A percentile compares a stretch with the other conserved stretches of the same genome.
Evolutionary conservation across 1,140 invertebrate species (phyloP).

Genomic region (Micrasema longulum): DNA sequence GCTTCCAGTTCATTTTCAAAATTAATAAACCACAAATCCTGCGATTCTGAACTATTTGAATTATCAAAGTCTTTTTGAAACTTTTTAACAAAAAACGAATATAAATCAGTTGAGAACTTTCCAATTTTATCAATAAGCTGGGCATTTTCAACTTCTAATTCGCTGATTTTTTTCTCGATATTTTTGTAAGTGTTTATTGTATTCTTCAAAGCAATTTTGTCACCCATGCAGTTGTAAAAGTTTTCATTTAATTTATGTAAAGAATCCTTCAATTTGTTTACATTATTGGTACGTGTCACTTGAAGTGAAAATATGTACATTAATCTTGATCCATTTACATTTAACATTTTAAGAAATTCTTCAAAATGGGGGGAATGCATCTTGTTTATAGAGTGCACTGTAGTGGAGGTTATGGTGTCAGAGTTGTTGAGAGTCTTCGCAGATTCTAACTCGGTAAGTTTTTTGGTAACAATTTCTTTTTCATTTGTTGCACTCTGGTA

Average conservation of each 20-base stretch:
- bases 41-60: background rate
- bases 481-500: background rate
- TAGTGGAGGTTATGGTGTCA: slow-evolving; percentile 31
- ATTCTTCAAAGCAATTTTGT: slow-evolving; percentile 2
- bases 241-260: background rate
- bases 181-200: background rate
- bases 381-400: background rate
- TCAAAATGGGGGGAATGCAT: background rate
- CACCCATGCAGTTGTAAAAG: background rate
- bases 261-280: slow-evolving; percentile 2
- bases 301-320: background rate
- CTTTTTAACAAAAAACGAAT: background rate
- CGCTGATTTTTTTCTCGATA: background rate
- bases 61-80: background rate
- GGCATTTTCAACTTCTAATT: background rate
- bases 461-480: background rate
- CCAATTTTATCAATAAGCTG: background rate
- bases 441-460: slow-evolving; percentile 9
- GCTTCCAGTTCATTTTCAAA: slow-evolving; percentile 7
- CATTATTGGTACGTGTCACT: background rate
- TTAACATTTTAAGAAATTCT: background rate
- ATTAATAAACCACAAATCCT: background rate
- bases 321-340: slow-evolving; percentile 4
- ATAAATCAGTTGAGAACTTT: slow-evolving; percentile 3
- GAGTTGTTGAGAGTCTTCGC: slow-evolving; percentile 23